A percentile compares a stretch with the other conserved stretches of the same genome.
Conservation (phyloP, 1,140 invertebrate species). For the Drosophila trapezifrons region DNA sequence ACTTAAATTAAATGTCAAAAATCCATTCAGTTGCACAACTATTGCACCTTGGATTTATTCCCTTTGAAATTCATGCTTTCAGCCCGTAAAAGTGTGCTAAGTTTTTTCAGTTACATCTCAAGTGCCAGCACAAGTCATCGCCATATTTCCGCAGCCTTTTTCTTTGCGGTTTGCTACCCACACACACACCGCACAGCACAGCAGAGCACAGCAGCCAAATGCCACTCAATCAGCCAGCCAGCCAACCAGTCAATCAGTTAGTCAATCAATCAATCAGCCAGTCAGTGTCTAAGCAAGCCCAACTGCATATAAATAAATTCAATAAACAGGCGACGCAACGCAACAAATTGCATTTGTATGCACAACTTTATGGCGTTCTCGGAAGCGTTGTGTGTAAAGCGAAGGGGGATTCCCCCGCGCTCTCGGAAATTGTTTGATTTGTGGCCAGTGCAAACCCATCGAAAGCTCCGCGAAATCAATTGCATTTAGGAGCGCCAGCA, state of each 20-base stretch:
- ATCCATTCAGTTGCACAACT: not conserved
- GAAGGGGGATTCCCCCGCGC: not conserved
- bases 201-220: slow-evolving; percentile 19
- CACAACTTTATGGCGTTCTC: not conserved
- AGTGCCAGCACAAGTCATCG: slow-evolving; percentile 7
- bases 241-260: slow-evolving; percentile 17
- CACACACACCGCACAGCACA: no score
- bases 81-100: slow-evolving; percentile 40
- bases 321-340: slow-evolving; percentile 68
- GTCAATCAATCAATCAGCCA: slow-evolving; percentile 66
- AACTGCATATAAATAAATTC: slow-evolving; percentile 74
- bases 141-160: slow-evolving; percentile 12
- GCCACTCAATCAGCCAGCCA: slow-evolving; percentile 50
- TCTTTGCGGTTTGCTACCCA: slow-evolving; percentile 1
- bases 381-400: not conserved
- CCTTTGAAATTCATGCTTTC: not conserved
- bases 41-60: not conserved
- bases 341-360: slow-evolving; percentile 70
- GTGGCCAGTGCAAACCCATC: slow-evolving; percentile 41
- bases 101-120: not conserved
- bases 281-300: slow-evolving; percentile 60
- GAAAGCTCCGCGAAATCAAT: slow-evolving; percentile 38
- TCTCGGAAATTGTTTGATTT: slow-evolving; percentile 72
- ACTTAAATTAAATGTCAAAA: not conserved
- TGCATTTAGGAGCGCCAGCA: slow-evolving; percentile 26